Evolutionary conservation across 1,140 invertebrate genomes (phyloP).

Genomic region (Drosophila orosa): DNA sequence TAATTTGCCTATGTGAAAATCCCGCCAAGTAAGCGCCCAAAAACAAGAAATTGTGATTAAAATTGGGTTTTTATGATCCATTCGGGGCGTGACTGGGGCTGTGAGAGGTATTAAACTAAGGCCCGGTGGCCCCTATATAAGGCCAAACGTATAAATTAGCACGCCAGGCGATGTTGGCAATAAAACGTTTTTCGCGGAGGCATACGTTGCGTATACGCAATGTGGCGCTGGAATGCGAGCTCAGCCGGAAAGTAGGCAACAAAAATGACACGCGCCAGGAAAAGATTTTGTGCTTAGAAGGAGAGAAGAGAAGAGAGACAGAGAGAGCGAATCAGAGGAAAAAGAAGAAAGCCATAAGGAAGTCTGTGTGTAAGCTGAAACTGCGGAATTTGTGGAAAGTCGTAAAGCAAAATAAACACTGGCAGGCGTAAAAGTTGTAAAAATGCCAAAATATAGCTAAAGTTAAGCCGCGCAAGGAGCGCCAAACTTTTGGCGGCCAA

Average conservation of each 20-base stretch:
- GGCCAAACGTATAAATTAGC: slow-evolving; percentile 73
- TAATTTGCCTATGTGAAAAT: slow-evolving; percentile 53
- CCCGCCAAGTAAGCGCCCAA: slow-evolving; percentile 27
- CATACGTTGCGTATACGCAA: slow-evolving; percentile 61
- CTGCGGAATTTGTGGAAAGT: slow-evolving; percentile 72
- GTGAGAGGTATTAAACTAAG: slow-evolving; percentile 53
- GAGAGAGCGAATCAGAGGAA: not conserved
- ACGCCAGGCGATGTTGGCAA: slow-evolving; percentile 54
- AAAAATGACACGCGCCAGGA: slow-evolving; percentile 71
- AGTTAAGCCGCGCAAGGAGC: slow-evolving; percentile 24
- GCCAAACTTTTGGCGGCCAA: slow-evolving; percentile 35
- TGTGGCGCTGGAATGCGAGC: slow-evolving; percentile 28
- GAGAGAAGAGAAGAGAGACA: not conserved
- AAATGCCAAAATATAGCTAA: slow-evolving; percentile 68
- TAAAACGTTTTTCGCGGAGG: slow-evolving; percentile 71
- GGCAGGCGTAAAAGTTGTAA: slow-evolving; percentile 76
- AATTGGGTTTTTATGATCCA: slow-evolving; percentile 76
- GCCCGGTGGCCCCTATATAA: slow-evolving; percentile 2
- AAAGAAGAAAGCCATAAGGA: not conserved
- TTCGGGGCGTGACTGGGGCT: slow-evolving; percentile 62
- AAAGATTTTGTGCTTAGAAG: slow-evolving; percentile 20
- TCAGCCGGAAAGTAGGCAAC: slow-evolving; percentile 58
- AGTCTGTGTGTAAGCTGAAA: slow-evolving; percentile 26
- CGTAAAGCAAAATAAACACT: slow-evolving; percentile 80
- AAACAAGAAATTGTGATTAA: slow-evolving; percentile 72